Evolutionary conservation across 2,797 vertebrate genomes (phyloP).

Genomic region (Myripristis murdjan): DNA sequence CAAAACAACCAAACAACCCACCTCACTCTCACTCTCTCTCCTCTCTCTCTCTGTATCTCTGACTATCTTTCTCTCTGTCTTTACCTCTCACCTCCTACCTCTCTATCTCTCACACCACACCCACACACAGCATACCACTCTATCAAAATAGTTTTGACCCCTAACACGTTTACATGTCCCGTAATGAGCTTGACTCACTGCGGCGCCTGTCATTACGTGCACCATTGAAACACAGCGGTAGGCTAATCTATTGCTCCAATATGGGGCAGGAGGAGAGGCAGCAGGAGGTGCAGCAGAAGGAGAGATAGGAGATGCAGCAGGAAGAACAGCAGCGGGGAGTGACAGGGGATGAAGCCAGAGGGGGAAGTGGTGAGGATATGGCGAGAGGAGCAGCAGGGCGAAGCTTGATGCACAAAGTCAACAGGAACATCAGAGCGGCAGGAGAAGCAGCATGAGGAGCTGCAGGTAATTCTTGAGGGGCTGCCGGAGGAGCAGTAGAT

Average conservation of each 20-base stretch:
- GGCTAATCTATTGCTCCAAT: constrained; percentile 70
- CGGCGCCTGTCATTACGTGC: constrained; percentile 72
- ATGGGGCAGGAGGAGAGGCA: constrained; percentile 39
- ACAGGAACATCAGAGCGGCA: too few species aligned
- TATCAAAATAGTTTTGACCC: constrained; percentile 68
- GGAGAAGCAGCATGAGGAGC: too few species aligned
- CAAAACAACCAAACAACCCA: too few species aligned
- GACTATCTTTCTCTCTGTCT: constrained; percentile 46
- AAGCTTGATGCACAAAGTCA: too few species aligned
- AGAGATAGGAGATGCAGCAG: constrained; percentile 31
- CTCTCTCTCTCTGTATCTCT: constrained; percentile 51
- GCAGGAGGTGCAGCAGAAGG: constrained; percentile 38
- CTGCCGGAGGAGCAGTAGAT: too few species aligned
- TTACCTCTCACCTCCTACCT: constrained; percentile 44
- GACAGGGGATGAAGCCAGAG: too few species aligned
- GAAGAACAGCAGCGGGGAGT: constrained; percentile 8
- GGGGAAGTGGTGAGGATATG: background rate
- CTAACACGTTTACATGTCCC: constrained; percentile 71
- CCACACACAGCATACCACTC: constrained; percentile 32
- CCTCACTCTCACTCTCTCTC: constrained; percentile 64
- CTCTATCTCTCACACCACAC: background rate
- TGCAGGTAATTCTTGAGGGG: too few species aligned
- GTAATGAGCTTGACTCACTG: constrained; percentile 59
- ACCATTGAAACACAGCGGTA: constrained; percentile 78
- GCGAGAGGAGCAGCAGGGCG: background rate